Evolutionary conservation across 1,140 invertebrate genomes (phyloP).

Genomic region (Phortica variegata): DNA sequence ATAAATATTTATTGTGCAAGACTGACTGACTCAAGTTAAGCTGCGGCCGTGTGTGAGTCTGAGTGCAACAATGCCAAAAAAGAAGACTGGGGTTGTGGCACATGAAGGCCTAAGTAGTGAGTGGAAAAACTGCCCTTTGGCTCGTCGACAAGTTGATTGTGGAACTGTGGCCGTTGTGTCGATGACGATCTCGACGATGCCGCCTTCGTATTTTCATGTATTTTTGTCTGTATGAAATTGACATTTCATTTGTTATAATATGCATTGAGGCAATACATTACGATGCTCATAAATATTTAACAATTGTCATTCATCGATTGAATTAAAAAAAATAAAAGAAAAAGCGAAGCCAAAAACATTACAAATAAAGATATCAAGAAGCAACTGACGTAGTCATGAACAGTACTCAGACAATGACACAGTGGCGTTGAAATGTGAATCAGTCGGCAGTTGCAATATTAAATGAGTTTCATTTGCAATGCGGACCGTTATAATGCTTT

Average conservation of each 20-base stretch:
- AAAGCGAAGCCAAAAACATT: too few species aligned
- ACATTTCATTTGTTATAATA: constrained; percentile 47
- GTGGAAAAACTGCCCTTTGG: not conserved
- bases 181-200: too few species aligned
- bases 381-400: too few species aligned
- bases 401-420: too few species aligned
- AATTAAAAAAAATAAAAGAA: constrained; percentile 29
- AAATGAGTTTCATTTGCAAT: too few species aligned
- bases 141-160: not conserved
- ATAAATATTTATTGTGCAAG: constrained; percentile 16
- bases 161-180: not conserved
- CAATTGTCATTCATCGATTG: constrained; percentile 40
- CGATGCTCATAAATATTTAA: constrained; percentile 47
- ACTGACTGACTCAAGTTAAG: not conserved
- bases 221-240: constrained; percentile 40
- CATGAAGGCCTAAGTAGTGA: not conserved
- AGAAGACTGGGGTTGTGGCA: too few species aligned
- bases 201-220: too few species aligned
- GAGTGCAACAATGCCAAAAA: too few species aligned
- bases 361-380: too few species aligned
- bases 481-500: too few species aligned
- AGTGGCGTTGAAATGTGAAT: too few species aligned
- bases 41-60: not conserved
- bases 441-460: too few species aligned
- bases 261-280: constrained; percentile 46